Evolutionary conservation across 2,113 vertebrate genomes (phyloP).

Genomic region (Casuarius casuarius): DNA sequence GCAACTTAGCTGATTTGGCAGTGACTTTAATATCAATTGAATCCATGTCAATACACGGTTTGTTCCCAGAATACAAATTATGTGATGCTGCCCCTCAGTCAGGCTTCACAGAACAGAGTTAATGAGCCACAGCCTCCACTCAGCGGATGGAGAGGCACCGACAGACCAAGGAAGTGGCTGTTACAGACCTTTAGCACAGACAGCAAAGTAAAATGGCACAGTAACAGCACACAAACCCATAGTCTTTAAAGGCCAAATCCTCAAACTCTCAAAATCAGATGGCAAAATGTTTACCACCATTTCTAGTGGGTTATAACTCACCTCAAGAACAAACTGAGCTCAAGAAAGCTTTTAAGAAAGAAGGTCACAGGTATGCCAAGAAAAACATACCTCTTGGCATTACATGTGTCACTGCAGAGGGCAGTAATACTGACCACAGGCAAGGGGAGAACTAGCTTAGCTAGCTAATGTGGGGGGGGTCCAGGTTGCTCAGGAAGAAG

Average conservation of each 20-base stretch:
- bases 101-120: not conserved
- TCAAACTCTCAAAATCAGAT: not conserved
- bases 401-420: not conserved
- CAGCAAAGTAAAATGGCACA: not conserved
- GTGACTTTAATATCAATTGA: slow-evolving; percentile 33
- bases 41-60: not conserved
- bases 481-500: not conserved
- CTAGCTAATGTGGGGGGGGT: accelerated
- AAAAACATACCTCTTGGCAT: not conserved
- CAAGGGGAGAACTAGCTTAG: not conserved
- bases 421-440: not conserved
- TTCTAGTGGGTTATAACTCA: not conserved
- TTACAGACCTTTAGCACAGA: not conserved
- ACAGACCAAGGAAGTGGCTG: not conserved
- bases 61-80: not conserved
- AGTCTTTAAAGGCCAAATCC: not conserved
- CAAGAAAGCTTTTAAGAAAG: not conserved
- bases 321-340: not conserved
- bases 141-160: not conserved
- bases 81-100: not conserved
- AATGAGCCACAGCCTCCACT: not conserved
- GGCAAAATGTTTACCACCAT: not conserved
- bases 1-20: slow-evolving; percentile 16
- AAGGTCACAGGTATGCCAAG: not conserved
- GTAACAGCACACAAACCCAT: not conserved